Percentiles rank a stretch among this genome's conserved stretches.
Evolutionary conservation across 2,797 vertebrate genomes (phyloP).

Genomic region (Xenentodon cancila): DNA sequence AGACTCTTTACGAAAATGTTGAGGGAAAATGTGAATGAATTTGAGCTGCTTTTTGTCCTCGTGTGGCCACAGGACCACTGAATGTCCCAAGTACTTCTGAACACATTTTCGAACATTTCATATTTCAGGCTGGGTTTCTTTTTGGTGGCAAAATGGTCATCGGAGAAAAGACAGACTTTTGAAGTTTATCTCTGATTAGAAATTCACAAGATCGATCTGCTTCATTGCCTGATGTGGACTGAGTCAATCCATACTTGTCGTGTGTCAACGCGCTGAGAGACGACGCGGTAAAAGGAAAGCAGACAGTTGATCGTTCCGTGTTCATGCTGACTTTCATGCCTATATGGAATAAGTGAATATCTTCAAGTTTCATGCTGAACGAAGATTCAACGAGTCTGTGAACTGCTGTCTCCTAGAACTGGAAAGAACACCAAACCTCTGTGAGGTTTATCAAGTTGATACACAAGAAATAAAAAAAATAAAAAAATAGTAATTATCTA

Average conservation of each 20-base stretch:
- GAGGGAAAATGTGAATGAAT: constrained; percentile 13
- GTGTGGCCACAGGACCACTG: constrained; percentile 41
- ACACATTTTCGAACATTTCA: constrained; percentile 28
- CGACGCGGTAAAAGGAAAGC: constrained; percentile 39
- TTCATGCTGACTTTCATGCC: constrained; percentile 56
- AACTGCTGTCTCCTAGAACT: constrained; percentile 60
- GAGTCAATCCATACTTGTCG: constrained; percentile 26
- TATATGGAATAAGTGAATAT: constrained; percentile 44
- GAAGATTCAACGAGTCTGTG: constrained; percentile 67
- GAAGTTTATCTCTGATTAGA: constrained; percentile 27
- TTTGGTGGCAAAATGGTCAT: constrained; percentile 10
- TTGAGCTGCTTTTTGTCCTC: constrained; percentile 30
- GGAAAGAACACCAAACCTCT: constrained; percentile 76
- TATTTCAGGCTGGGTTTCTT: constrained; percentile 18
- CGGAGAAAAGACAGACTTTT: constrained; percentile 11
- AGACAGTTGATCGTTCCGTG: constrained; percentile 39
- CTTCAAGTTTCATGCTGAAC: constrained; percentile 41
- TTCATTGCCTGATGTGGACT: constrained; percentile 42
- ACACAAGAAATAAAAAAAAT: constrained; percentile 40
- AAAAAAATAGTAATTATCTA: constrained; percentile 50
- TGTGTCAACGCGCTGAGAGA: constrained; percentile 39
- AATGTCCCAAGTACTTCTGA: constrained; percentile 30
- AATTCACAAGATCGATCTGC: constrained; percentile 24
- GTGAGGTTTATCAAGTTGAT: constrained; percentile 77
- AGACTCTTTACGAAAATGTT: constrained; percentile 35